Evolutionary conservation across 37 sponge, comb jelly and placozoan species (phyloP), one percentile per base, ranked within the genome.

Genomic region (Agelas oroides): DNA sequence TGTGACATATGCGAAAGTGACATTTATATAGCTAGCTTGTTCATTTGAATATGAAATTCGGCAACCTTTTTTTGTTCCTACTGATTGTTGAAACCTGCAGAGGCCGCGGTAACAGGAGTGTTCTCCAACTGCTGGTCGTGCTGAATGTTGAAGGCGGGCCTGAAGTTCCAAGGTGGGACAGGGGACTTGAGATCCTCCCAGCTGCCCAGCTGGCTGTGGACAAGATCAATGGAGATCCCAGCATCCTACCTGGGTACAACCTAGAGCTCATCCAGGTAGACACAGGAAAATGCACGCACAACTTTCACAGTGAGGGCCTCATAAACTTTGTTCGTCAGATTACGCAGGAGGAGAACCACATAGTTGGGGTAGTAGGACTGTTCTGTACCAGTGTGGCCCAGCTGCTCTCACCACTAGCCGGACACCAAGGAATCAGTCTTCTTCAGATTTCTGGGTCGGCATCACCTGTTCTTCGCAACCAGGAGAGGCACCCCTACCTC

Each of bases 381-480:
- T 79, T 79, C 32, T 79, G 79, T 35, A 30, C 46, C 27, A 25
- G 25, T 31, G n/a, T 79, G n/a, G 64, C 53, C 1, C 16, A 31
- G 27, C 21, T 65, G 21, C 15, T 79, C 0, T 65, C 66, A 27
- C 79, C 79, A 21, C 14, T 79, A n/a, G 79, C 79, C 41, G 38
- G 79, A 40, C 65, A 66, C n/a, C 33, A 24, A 27, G 27, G 20
- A 21, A 38, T 63, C 1, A 39, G 65, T 35, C 27, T 79, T 52
- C 46, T 79, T 39, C 79, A 79, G 79, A 6, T 79, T 12, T 41
- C 53, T 18, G 79, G 79, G 17, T 65, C 79, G 18, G 65, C 67
- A 46, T 46, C 46, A 46, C 46, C 46, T 46, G 46, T 46, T 8
- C 46, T 46, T 46, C 46, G 46, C 46, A 46, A 46, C 46, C 46